A percentile compares a stretch with the other conserved stretches of the same genome.
phyloP scores from a whole-genome alignment of 1,140 invertebrate species.

The Stegodyphus mimosarum region DNA sequence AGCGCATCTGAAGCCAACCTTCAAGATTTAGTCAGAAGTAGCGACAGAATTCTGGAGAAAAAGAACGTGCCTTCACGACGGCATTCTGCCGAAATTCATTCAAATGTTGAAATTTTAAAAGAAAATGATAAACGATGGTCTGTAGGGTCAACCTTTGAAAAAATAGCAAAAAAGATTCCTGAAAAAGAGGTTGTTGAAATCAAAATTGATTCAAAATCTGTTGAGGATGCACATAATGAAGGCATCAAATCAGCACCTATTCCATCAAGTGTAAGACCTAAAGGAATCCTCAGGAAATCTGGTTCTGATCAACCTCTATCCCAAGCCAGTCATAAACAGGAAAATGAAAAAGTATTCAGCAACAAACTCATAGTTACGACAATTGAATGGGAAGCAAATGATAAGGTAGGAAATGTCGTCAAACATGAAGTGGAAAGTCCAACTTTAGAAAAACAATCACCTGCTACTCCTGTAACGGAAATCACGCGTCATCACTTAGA shows the following conservation, averaged over 20 bases:
- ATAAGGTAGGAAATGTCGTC: conserved; percentile 28
- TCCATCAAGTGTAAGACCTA: conserved; percentile 20
- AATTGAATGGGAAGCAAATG: conserved; percentile 43
- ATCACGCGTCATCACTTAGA: conserved; percentile 21
- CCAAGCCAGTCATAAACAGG: conserved; percentile 1
- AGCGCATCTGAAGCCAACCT: conserved; percentile 30
- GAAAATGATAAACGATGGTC: conserved; percentile 37
- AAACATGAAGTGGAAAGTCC: conserved; percentile 52
- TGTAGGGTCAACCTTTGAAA: conserved; percentile 36
- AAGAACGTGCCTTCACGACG: conserved; percentile 39
- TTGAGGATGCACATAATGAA: conserved; percentile 27
- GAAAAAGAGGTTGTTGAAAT: not conserved
- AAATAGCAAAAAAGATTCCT: conserved; percentile 22
- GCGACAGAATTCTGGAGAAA: conserved; percentile 20
- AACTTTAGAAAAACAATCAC: conserved; percentile 30
- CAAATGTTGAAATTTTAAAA: not conserved
- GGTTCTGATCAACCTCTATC: conserved; percentile 48
- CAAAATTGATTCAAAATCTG: not conserved
- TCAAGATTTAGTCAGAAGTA: conserved; percentile 19
- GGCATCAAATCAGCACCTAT: conserved; percentile 54
- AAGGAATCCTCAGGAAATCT: conserved; percentile 43
- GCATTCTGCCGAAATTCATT: conserved; percentile 41
- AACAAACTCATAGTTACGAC: conserved; percentile 45
- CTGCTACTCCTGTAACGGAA: conserved; percentile 30
- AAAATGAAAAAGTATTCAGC: not conserved